Base-by-base conservation (phyloP, 2,797 vertebrate genomes). In the Astyanax mexicanus region DNA sequence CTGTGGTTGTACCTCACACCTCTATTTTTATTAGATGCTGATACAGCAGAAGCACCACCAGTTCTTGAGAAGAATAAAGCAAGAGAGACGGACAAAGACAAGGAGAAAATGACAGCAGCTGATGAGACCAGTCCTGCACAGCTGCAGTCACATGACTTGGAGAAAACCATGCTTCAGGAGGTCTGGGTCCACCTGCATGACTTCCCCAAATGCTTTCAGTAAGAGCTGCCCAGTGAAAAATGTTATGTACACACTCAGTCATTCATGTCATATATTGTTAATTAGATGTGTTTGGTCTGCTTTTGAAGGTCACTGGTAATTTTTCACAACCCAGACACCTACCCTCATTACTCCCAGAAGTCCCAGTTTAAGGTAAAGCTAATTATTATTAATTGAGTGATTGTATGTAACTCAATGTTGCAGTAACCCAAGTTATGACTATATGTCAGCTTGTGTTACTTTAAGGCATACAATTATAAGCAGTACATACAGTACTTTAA, bases 141-240 rank as follows among this genome's bases (percentile, higher is more conserved):
- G 23, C 74, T 86, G 55, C 89, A 87, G 79, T 86, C 85, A 0
- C 85, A 87, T 37, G 88, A 92, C 11, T 71, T 81, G 64, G 78
- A 89, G 0, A 90, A 79, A 73, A 52, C 81, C 0, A 12, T 84
- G 69, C 87, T 92, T 57, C 92, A 84, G 80, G 90, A 95, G 88
- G 93, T 90, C 27, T 98, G 97, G 97, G 83, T 99, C 74, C 92
- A 95, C 75, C 89, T 94, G 82, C 90, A 96, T 61, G 95, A 97
- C 84, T 97, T 98, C 83, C 89, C 88, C 78, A 86, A 93, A 79
- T 96, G 95, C 86, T 99, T 99, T 87, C 95, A 97, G 96, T 98
- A 89, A 95, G 95, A 75, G 4, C 13, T 5, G 37, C 44, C 23
- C 45, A 21, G 23, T 54, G 4, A 38, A 61, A 21, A 5, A 45